Conservation (phyloP, 1,140 invertebrate genomes). For the Drosophila seguyi region DNA sequence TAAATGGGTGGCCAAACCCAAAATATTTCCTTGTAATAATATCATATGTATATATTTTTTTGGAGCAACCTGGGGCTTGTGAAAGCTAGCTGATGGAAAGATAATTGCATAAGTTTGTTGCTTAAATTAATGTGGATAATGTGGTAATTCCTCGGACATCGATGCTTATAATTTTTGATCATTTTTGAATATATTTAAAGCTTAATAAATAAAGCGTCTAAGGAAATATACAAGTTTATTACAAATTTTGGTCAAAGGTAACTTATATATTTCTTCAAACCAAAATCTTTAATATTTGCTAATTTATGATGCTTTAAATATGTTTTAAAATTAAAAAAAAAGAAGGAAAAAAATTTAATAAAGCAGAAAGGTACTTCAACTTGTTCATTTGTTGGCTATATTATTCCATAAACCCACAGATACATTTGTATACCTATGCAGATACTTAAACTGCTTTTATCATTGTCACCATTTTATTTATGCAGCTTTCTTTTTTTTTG, state of each 20-base stretch:
- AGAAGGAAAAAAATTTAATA: no score
- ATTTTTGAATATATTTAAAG: not conserved
- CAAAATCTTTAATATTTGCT: no score
- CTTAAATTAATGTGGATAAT: conserved; percentile 11
- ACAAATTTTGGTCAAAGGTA: no score
- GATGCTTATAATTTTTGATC: not conserved
- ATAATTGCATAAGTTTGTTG: conserved; percentile 35
- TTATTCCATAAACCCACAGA: no score
- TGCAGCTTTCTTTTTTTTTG: conserved; percentile 13
- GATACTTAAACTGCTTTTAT: not conserved
- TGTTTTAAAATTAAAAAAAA: no score
- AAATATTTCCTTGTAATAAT: conserved; percentile 33
- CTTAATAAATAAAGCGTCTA: no score
- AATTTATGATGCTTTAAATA: no score
- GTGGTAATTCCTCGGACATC: conserved; percentile 5
- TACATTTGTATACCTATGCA: not conserved
- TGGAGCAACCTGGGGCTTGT: conserved; percentile 25
- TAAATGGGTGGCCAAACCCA: conserved; percentile 17
- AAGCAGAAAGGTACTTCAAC: not conserved
- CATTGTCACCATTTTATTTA: conserved; percentile 1
- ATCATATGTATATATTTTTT: not conserved
- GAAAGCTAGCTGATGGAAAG: conserved; percentile 35
- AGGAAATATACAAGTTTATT: no score
- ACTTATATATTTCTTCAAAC: no score
- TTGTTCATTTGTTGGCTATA: not conserved